phyloP scores from a whole-genome alignment of 2,113 vertebrate genomes.

The Ibidorhyncha struthersii region DNA sequence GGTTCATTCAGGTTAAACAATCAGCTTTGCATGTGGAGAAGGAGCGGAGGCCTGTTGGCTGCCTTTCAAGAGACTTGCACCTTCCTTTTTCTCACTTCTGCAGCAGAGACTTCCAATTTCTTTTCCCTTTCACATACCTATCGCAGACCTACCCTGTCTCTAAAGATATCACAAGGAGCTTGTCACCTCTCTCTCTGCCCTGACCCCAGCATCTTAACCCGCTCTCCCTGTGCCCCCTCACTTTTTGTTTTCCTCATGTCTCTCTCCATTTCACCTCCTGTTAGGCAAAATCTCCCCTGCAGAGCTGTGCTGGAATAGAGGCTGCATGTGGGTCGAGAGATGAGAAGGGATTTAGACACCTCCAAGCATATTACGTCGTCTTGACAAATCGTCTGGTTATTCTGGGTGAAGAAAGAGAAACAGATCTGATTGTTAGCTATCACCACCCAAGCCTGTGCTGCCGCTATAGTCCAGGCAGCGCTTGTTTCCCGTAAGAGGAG shows the following conservation, averaged over 20 bases:
- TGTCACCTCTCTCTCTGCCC: neutral
- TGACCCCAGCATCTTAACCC: neutral
- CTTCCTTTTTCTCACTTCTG: neutral
- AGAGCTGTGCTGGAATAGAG: neutral
- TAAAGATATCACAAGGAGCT: neutral
- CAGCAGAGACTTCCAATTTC: neutral
- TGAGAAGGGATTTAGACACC: neutral
- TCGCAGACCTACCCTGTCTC: neutral
- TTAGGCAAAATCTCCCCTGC: neutral
- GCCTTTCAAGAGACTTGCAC: neutral
- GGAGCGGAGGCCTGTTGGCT: neutral
- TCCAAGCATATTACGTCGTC: neutral
- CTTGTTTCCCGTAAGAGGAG: constrained; percentile 22
- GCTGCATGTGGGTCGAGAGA: neutral
- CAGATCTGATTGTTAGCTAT: neutral
- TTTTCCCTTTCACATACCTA: neutral
- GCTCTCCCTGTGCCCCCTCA: neutral
- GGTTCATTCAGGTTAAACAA: neutral
- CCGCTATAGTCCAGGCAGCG: neutral
- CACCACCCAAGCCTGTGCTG: neutral
- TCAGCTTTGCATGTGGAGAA: neutral
- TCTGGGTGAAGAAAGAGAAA: neutral
- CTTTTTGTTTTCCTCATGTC: neutral
- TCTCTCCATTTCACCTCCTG: neutral
- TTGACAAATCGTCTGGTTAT: neutral